These are phyloP conservation scores for Actenoides hombroni DNA, from an alignment of 2,113 vertebrate species.

Conservation along the genomic window DNA sequence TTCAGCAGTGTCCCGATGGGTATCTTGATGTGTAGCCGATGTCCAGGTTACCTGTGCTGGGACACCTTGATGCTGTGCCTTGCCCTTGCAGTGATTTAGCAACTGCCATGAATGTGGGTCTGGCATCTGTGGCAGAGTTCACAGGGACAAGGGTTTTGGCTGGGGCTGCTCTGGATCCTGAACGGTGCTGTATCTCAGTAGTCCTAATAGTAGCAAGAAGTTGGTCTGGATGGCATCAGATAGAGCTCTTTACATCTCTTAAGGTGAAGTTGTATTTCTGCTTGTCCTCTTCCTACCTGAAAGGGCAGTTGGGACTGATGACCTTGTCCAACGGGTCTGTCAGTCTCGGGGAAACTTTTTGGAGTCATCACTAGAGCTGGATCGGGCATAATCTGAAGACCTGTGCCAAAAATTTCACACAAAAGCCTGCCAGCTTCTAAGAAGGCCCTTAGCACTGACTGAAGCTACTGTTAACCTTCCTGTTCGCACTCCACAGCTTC, in stretches of 20 bases:
- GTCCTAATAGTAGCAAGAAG: not conserved
- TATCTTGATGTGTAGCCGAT: not conserved
- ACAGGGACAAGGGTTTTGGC: not conserved
- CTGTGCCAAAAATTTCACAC: not conserved
- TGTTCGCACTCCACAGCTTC: not conserved
- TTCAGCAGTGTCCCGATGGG: not conserved
- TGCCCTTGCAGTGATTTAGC: not conserved
- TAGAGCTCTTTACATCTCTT: not conserved
- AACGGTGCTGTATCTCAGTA: accelerated
- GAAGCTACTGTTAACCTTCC: not conserved
- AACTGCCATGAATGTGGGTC: accelerated
- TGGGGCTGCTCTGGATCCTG: not conserved
- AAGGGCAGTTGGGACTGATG: not conserved
- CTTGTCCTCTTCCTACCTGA: not conserved
- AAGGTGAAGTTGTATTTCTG: not conserved
- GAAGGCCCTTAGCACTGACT: not conserved
- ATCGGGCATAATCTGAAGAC: not conserved
- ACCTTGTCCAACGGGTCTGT: not conserved
- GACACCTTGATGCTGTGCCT: not conserved
- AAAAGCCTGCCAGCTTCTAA: not conserved
- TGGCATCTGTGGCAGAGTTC: not conserved
- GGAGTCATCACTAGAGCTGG: not conserved
- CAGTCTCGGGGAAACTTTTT: not conserved
- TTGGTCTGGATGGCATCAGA: not conserved
- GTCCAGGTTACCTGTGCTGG: not conserved